Percentiles rank a stretch among this genome's conserved stretches.
Conservation (phyloP, 2,888 invertebrate genomes). For the Tipula lateralis region DNA sequence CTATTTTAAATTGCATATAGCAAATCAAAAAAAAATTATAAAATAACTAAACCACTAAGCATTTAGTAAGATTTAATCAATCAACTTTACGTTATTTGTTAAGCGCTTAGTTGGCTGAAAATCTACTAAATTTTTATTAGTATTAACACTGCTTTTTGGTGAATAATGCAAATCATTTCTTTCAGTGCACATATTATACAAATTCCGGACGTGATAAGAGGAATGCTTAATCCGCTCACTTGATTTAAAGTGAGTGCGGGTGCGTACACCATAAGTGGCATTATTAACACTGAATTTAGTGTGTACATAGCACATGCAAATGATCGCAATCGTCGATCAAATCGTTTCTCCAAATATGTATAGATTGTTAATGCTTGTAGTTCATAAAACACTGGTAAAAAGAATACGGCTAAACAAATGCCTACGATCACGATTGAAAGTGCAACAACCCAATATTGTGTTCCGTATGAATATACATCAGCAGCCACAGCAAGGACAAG, state of each 20-base stretch:
- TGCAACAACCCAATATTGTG: conserved; percentile 47
- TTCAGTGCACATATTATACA: conserved; percentile 54
- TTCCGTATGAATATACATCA: conserved; percentile 52
- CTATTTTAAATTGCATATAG: no score
- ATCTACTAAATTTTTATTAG: no score
- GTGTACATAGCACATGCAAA: conserved; percentile 59
- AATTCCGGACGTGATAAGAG: conserved; percentile 61
- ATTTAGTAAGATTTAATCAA: no score
- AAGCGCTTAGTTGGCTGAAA: no score
- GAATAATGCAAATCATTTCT: no score
- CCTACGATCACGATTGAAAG: conserved; percentile 44
- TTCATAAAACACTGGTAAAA: conserved; percentile 64
- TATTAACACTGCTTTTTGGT: no score
- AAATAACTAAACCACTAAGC: no score
- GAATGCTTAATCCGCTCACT: conserved; percentile 64
- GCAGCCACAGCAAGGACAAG: conserved; percentile 46
- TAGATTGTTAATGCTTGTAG: conserved; percentile 66
- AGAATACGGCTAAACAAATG: conserved; percentile 41
- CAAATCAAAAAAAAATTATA: no score
- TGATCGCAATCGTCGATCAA: conserved; percentile 52
- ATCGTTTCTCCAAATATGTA: conserved; percentile 62
- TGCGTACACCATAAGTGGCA: conserved; percentile 65
- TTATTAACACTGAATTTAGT: conserved; percentile 55
- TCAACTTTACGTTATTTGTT: no score
- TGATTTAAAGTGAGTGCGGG: conserved; percentile 66